phyloP scores from a whole-genome alignment of 2,797 vertebrate genomes.

The Tapirus indicus region DNA sequence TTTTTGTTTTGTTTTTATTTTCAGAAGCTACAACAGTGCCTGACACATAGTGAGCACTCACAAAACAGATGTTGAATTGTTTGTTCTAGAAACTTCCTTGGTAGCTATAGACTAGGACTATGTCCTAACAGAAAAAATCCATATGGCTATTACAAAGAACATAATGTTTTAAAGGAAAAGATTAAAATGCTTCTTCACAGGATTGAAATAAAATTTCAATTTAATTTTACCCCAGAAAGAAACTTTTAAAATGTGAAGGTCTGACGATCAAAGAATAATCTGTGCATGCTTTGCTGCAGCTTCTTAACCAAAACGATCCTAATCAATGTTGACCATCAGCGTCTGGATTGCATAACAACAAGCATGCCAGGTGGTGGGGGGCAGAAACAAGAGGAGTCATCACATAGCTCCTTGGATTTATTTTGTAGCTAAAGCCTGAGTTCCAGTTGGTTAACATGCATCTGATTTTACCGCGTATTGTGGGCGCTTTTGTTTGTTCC shows the following conservation, averaged over 20 bases:
- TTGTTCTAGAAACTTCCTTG: constrained; percentile 28
- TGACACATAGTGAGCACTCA: background rate
- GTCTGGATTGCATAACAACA: background rate
- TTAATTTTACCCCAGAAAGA: constrained; percentile 17
- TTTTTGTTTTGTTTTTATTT: background rate
- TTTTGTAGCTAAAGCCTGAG: background rate
- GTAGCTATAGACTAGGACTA: background rate
- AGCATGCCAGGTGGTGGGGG: background rate
- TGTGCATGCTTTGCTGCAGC: background rate
- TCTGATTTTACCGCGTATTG: background rate
- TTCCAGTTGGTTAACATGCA: background rate
- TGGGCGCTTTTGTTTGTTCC: background rate
- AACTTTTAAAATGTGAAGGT: background rate
- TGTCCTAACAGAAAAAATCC: background rate
- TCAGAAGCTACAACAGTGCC: background rate
- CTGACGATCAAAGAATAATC: constrained; percentile 40
- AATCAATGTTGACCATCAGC: background rate
- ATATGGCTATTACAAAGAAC: background rate
- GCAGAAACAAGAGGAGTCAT: background rate
- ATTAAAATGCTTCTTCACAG: background rate
- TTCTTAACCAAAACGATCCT: constrained; percentile 53
- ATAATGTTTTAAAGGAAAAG: background rate
- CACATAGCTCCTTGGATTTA: background rate
- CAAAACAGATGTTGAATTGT: background rate
- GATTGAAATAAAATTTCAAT: constrained; percentile 38